Evolutionary conservation across 1,140 invertebrate genomes (phyloP), one percentile per base, ranked within the genome.

Genomic region (Sminthurides bifidus): DNA sequence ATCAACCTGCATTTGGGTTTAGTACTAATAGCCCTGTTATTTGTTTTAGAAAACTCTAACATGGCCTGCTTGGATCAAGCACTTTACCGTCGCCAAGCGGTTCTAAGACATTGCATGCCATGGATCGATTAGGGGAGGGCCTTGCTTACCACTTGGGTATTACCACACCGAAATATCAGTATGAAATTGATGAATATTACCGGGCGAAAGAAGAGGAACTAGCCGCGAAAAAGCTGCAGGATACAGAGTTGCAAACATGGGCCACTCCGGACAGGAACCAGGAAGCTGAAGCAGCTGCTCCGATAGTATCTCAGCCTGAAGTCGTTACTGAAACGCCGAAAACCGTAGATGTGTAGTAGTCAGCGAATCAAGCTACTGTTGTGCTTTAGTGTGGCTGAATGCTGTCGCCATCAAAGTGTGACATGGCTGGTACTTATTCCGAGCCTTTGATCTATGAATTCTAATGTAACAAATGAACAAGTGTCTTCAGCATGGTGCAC

Each of bases 151-250:
- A 59, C 23, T 38, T 64, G 0, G 61, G 61, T 15, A 64, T 64
- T 30, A 64, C 61, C 5, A 54, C 58, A n/a, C 57, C 57, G 8
- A 58, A 58, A 46, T 57, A 57, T 44, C 54, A 60, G n/a, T 60
- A 57, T 21, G 61, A 64, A 54, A 64, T 64, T 35, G 61, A 64
- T 17, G 61, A 64, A 38, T 64, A 60, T 53, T 56, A 64, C 26
- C 54, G 61, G 27, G 52, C 50, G 21, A 21, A 52, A 35, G 51
- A 59, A 45, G 58, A 60, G 43, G 29, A 46, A 31, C 30, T 41
- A 23, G 46, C 52, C 1, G 51, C 52, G 27, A 59, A 59, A 24
- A 60, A 54, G 48, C 21, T 24, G 3, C 29, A 57, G 12, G 54
- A 59, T 17, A 31, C 27, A 21, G 61, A 63, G 50, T 19, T 56